Conservation (phyloP, 64 coral and sea anemone genomes). For the Hydrozoanthus tunicans region DNA sequence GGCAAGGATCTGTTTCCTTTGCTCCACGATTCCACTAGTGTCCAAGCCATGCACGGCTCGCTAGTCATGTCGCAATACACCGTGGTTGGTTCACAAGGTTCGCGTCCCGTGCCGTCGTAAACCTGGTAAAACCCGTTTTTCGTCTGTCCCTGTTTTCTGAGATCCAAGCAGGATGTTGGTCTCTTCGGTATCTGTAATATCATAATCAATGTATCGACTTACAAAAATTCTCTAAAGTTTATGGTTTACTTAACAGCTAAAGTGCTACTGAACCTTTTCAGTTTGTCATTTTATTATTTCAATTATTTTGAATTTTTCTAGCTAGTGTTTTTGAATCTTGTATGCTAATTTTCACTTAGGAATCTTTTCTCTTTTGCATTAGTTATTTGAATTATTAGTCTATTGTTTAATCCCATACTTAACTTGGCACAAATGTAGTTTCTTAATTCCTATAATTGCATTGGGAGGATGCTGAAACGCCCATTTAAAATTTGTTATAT, state of each 20-base stretch:
- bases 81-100: conserved; percentile 17
- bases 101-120: conserved; percentile 29
- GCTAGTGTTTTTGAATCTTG: too few species aligned
- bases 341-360: too few species aligned
- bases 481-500: too few species aligned
- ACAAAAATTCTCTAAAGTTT: not conserved
- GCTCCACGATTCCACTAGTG: conserved; percentile 38
- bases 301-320: too few species aligned
- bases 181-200: not conserved
- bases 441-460: too few species aligned
- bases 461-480: too few species aligned
- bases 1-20: not conserved
- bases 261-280: not conserved
- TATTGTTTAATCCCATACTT: too few species aligned
- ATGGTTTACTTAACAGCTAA: not conserved
- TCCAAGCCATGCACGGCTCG: conserved; percentile 62
- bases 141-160: conserved; percentile 23
- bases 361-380: too few species aligned
- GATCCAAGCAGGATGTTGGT: conserved; percentile 53
- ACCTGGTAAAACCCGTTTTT: conserved; percentile 48
- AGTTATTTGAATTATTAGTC: too few species aligned
- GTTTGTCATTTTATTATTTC: not conserved
- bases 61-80: conserved; percentile 75
- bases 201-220: not conserved
- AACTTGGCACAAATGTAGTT: too few species aligned